Evolutionary conservation across 30 jellyfish, hydroid and myxozoan species (phyloP), one percentile per base, ranked within the genome.

Genomic region (Phacellophora camtschatica): DNA sequence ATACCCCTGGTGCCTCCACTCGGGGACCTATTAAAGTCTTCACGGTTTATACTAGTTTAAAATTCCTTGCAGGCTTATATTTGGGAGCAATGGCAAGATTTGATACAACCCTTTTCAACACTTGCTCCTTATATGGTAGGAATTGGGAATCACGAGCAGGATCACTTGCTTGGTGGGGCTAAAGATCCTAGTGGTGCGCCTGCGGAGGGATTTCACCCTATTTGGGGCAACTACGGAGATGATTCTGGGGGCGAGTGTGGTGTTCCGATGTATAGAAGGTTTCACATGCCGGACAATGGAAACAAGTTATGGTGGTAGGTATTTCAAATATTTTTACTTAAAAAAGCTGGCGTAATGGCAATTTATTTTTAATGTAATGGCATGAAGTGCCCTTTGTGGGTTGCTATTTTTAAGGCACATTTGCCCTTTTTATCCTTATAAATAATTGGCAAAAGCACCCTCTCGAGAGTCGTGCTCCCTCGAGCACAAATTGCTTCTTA

Each of bases 191-290:
- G 97, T 75, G 90, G 90, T 5, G 96, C 95, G 6, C 80, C 86
- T 1, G 95, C 95, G 19, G 88, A 71, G 66, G 97, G 97, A 18
- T 90, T 90, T 76, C 94, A 82, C 33, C 97, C 97, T 5, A 19
- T 23, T 15, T 85, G 96, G 96, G 86, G 86, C 24, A 90, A 84
- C 32, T 54, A 65, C 50, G 89, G 78, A 3, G 71, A 42, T 55
- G 97, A 90, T 31, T 90, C 97, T 33, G 97, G 97, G 19, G 97
- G 97, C 18, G 97, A 90, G 80, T 90, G 97, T 66, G 96, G 97
- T 10, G 78, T 89, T 0, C 97, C 97, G 5, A 83, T 83, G 96
- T 82, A 49, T 62, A 72, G 75, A 18, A 92, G 97, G 29, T 90
- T 83, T 46, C 96, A 90, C 64, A 90, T 90, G 97, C 97, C 97